Percentiles rank a stretch among this genome's conserved stretches.
These are phyloP conservation scores for Amphipoea oculea DNA, from an alignment of 2,888 invertebrate genomes.

Conservation along the genomic window DNA sequence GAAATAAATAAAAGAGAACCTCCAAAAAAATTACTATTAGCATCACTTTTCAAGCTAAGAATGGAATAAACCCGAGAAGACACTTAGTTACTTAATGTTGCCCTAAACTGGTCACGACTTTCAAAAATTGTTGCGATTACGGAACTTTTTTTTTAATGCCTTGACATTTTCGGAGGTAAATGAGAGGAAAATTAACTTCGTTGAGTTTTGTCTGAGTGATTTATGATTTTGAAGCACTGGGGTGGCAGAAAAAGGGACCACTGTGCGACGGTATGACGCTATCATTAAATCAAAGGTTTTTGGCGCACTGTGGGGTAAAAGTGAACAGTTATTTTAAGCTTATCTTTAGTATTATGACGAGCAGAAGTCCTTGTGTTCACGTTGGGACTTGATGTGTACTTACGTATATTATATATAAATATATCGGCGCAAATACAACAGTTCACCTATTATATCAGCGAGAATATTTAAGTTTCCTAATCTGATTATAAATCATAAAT, in stretches of 20 bases:
- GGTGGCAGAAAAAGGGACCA: slow-evolving; percentile 18
- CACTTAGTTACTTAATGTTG: slow-evolving; percentile 25
- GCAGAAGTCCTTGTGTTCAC: slow-evolving; percentile 13
- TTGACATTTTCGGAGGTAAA: slow-evolving; percentile 57
- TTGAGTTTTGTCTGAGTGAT: slow-evolving; percentile 56
- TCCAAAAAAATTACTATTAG: neutral
- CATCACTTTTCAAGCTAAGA: neutral
- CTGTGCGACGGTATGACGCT: slow-evolving; percentile 42
- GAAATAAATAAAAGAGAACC: neutral
- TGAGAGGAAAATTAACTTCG: slow-evolving; percentile 63
- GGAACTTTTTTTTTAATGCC: slow-evolving; percentile 51
- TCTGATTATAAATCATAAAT: no score
- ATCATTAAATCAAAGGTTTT: slow-evolving; percentile 54
- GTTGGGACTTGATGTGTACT: neutral
- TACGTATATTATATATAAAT: no score
- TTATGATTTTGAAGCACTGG: slow-evolving; percentile 55
- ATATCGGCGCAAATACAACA: no score
- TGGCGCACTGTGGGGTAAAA: neutral
- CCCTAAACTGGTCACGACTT: slow-evolving; percentile 45
- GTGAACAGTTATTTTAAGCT: slow-evolving; percentile 9
- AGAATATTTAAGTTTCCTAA: no score
- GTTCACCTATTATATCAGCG: no score
- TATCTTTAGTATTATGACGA: slow-evolving; percentile 14
- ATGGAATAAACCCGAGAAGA: neutral
- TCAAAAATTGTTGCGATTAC: slow-evolving; percentile 56